Percentiles rank a stretch among this genome's conserved stretches.
phyloP scores from a whole-genome alignment of 1,140 invertebrate species.

The Ephestia elutella region DNA sequence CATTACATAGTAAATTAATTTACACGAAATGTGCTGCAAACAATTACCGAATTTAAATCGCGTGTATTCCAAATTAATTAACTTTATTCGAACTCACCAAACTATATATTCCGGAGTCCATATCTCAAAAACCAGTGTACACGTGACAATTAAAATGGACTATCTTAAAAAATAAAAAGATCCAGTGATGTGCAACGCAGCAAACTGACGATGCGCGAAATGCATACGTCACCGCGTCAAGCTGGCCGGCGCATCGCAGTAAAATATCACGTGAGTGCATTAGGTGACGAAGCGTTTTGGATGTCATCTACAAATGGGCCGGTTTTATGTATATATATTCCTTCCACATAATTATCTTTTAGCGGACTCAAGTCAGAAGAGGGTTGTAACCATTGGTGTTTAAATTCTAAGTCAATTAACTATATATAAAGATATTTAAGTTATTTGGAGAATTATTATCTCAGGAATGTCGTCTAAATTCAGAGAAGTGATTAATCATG shows the following conservation, averaged over 20 bases:
- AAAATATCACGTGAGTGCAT: too few species aligned
- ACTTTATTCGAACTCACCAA: not conserved
- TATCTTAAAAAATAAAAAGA: not conserved
- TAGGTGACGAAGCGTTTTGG: not conserved
- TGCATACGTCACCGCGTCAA: constrained; percentile 1
- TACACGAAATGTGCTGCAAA: too few species aligned
- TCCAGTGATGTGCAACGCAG: not conserved
- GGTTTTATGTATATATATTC: not conserved
- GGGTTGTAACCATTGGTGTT: too few species aligned
- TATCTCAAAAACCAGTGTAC: not conserved
- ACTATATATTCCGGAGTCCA: not conserved
- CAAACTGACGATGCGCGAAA: not conserved
- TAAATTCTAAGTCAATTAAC: too few species aligned
- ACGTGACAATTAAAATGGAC: not conserved
- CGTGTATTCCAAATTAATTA: too few species aligned
- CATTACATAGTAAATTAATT: too few species aligned
- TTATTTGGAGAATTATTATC: too few species aligned
- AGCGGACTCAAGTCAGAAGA: too few species aligned
- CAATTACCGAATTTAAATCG: too few species aligned
- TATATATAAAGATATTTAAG: too few species aligned
- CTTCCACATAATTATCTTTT: not conserved
- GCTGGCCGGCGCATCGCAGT: not conserved
- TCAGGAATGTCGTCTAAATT: too few species aligned
- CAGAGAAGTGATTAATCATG: too few species aligned
- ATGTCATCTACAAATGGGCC: not conserved